Evolutionary conservation across 2,113 vertebrate genomes (phyloP), one percentile per base, ranked within the genome.

Genomic region (Pionites leucogaster): DNA sequence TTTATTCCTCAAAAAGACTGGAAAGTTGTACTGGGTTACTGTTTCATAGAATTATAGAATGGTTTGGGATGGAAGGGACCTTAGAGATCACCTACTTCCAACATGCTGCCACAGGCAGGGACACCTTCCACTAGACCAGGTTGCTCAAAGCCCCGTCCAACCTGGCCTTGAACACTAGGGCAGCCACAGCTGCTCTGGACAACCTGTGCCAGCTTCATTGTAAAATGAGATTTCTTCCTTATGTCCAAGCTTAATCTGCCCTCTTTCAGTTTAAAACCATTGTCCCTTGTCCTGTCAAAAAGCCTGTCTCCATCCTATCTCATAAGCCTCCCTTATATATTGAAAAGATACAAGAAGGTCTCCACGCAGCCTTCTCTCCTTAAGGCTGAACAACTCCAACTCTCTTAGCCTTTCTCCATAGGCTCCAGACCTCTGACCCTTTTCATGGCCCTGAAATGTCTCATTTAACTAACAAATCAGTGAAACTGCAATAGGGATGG

Each of bases 81-180:
- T 50, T 41, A 42, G 63, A 60, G 14, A 31, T 25, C 52, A 62
- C 7, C 13, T 37, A 2, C n/a, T 22, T 57, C 33, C 42, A 55
- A n/a, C 1, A 7, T 2, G 5, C 12, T 44, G 53, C 71, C 33
- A 8, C 6, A 9, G 16, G 9, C 49, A n/a, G 42, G 31, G 37
- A 44, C 28, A n/a, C 13, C 17, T 35, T 31, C 7, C 25, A 37
- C 11, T 22, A 44, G 46, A 27, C 0, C 1, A 53, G 24, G 24
- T 20, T 86, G 42, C 42, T 64, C 31, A 39, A 37, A 83, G 52
- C 25, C 28, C 33, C 3, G 0, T 83, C 47, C 35, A 76, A 0
- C 33, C 19, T 76, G 67, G 2, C 31, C 63, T 64, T 18, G 22
- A 11, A 11, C 9, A 15, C 4, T 37, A 35, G 19, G 19, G 35